A percentile compares a stretch with the other conserved stretches of the same genome.
Conservation (phyloP, 92 coral and sea anemone genomes). For the Pocillopora grandis region DNA sequence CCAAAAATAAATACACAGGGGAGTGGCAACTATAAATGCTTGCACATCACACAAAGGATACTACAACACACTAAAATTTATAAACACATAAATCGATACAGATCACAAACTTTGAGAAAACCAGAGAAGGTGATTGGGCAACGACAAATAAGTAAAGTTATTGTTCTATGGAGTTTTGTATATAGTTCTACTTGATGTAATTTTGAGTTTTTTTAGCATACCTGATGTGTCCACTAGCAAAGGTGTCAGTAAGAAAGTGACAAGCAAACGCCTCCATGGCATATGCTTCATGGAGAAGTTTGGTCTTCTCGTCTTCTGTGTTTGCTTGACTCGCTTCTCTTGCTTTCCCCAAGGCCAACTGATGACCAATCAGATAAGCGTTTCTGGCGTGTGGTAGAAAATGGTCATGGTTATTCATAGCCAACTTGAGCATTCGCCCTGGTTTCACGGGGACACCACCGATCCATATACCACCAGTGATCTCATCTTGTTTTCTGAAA, state of each 20-base stretch:
- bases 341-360: conserved; percentile 44
- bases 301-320: background rate
- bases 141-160: no score
- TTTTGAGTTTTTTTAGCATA: background rate
- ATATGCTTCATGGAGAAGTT: conserved; percentile 45
- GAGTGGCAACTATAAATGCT: no score
- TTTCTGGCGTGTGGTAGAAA: conserved; percentile 58
- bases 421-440: conserved; percentile 55
- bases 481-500: conserved; percentile 31
- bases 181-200: no score
- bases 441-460: conserved; percentile 16
- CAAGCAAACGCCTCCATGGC: conserved; percentile 72
- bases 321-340: conserved; percentile 27
- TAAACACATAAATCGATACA: no score
- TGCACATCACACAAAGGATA: no score
- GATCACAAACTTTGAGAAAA: no score
- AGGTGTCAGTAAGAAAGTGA: conserved; percentile 70
- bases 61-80: no score
- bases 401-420: conserved; percentile 67
- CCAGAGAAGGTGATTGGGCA: no score
- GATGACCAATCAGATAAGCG: conserved; percentile 58
- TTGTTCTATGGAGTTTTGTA: no score
- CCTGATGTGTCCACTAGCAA: conserved; percentile 73
- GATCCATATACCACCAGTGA: conserved; percentile 63
- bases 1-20: no score